Evolutionary conservation across 2,797 vertebrate species (phyloP).

Genomic region (Euthynnus affinis): DNA sequence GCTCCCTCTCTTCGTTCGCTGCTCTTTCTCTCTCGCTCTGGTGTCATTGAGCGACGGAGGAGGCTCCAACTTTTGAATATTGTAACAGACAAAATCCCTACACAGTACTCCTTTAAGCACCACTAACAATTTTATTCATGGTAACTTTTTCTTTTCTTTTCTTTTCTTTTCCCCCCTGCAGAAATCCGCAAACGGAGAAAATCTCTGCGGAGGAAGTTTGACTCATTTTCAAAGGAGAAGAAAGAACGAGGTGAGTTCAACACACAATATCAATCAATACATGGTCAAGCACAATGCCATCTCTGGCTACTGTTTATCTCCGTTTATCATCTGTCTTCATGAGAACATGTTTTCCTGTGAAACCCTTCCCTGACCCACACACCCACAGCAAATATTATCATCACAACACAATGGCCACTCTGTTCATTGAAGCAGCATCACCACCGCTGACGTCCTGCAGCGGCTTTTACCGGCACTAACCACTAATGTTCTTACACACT

Average conservation of each 20-base stretch:
- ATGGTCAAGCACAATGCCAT: not conserved
- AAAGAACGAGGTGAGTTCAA: conserved; percentile 87
- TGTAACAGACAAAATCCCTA: no score
- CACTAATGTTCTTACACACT: conserved; percentile 27
- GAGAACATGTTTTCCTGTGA: not conserved
- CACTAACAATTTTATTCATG: no score
- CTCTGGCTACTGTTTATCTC: not conserved
- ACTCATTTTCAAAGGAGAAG: conserved; percentile 91
- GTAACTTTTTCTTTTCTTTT: not conserved
- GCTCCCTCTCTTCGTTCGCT: no score
- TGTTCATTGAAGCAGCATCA: not conserved
- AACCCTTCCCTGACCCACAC: not conserved
- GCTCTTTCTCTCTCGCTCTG: no score
- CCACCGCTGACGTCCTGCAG: conserved; percentile 1
- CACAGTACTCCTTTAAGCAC: no score
- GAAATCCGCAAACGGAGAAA: conserved; percentile 87
- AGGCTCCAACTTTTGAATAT: no score
- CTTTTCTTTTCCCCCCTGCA: no score
- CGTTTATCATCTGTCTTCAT: not conserved
- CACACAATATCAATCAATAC: not conserved
- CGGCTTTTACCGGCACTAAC: conserved; percentile 20
- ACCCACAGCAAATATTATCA: conserved; percentile 8
- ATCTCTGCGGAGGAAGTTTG: conserved; percentile 89
- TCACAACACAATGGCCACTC: conserved; percentile 20
- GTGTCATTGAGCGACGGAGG: no score